phyloP scores from a whole-genome alignment of 2,113 vertebrate genomes.

The Sterna hirundo region DNA sequence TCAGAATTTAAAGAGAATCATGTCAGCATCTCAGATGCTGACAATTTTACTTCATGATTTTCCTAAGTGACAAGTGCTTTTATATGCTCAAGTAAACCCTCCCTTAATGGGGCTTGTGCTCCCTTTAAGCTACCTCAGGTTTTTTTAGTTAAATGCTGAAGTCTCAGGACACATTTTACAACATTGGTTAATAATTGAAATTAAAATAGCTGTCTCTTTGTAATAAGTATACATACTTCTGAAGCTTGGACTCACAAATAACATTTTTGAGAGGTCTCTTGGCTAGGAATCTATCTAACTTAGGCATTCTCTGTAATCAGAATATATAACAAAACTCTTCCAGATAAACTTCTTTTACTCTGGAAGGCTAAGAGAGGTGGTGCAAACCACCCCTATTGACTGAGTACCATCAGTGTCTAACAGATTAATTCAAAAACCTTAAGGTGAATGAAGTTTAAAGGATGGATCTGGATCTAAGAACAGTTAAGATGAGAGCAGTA shows the following conservation, averaged over 20 bases:
- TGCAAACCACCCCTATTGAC: background rate
- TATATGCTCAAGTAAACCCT: background rate
- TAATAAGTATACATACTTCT: background rate
- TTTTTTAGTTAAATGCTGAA: background rate
- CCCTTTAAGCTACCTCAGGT: background rate
- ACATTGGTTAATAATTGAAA: background rate
- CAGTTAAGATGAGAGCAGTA: background rate
- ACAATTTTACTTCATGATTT: background rate
- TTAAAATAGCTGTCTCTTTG: background rate
- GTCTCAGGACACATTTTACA: background rate
- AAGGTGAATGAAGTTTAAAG: background rate
- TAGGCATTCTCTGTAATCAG: background rate
- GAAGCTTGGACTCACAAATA: background rate
- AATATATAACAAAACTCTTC: background rate
- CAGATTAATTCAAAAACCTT: background rate
- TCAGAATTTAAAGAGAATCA: background rate
- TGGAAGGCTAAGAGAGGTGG: background rate
- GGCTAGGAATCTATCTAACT: background rate
- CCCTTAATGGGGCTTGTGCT: background rate
- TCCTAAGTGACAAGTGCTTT: background rate
- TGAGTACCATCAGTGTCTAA: background rate
- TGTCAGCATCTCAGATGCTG: background rate
- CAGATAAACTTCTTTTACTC: background rate
- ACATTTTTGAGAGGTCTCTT: background rate
- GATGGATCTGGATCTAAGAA: background rate